These are phyloP conservation scores for Ochropleura plecta DNA, from an alignment of 2,888 invertebrate species.

Conservation along the genomic window DNA sequence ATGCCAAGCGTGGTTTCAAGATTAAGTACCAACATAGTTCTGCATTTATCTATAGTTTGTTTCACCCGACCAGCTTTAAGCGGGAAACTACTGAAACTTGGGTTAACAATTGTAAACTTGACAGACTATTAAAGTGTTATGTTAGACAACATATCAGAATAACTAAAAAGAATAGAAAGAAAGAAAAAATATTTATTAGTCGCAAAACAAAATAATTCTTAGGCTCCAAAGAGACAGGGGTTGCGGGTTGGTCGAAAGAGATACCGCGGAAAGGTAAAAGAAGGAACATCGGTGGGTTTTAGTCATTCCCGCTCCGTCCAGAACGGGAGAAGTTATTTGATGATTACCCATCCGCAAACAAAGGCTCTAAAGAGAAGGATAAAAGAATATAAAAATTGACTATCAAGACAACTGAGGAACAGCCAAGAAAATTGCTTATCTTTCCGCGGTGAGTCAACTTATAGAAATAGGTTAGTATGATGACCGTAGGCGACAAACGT, in stretches of 20 bases:
- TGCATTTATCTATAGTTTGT: slow-evolving; percentile 27
- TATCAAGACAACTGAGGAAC: slow-evolving; percentile 25
- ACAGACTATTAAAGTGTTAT: background rate
- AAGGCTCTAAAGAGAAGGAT: background rate
- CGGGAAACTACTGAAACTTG: slow-evolving; percentile 20
- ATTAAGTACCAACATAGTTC: slow-evolving; percentile 27
- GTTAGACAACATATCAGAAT: background rate
- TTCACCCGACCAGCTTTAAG: slow-evolving; percentile 1
- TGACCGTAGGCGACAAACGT: slow-evolving; percentile 59
- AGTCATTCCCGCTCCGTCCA: too few species aligned
- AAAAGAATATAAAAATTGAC: background rate
- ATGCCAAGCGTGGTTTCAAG: slow-evolving; percentile 36
- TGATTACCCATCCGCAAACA: too few species aligned
- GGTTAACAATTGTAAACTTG: slow-evolving; percentile 22
- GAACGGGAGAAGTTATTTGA: too few species aligned
- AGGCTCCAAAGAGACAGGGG: background rate
- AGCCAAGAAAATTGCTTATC: slow-evolving; percentile 42
- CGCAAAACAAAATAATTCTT: background rate
- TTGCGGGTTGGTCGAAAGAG: too few species aligned
- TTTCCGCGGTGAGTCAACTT: slow-evolving; percentile 37
- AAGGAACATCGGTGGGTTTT: too few species aligned
- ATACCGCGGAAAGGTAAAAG: too few species aligned
- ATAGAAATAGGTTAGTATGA: slow-evolving; percentile 62
- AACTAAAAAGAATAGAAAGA: background rate
- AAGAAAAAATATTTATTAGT: too few species aligned